Evolutionary conservation across 1,140 invertebrate species (phyloP).

Genomic region (Drosophila lacertosa): DNA sequence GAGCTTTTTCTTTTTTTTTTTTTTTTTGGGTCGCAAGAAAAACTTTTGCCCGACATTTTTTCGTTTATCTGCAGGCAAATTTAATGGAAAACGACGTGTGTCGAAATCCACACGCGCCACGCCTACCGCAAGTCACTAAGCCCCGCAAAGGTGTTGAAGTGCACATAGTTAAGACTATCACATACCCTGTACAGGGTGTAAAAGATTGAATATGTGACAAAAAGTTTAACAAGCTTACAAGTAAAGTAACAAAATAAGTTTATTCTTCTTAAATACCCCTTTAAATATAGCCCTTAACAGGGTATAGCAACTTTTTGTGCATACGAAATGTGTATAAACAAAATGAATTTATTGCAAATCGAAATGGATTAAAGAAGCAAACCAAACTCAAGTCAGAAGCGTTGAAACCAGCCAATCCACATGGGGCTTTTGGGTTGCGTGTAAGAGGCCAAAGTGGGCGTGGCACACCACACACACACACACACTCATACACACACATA

Average conservation of each 20-base stretch:
- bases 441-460: slow-evolving; percentile 1
- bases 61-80: slow-evolving; percentile 69
- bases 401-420: neutral
- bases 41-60: slow-evolving; percentile 72
- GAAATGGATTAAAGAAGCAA: slow-evolving; percentile 69
- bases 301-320: slow-evolving; percentile 20
- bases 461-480: slow-evolving; percentile 4
- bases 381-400: slow-evolving; percentile 8
- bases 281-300: neutral
- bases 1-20: slow-evolving; percentile 42
- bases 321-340: slow-evolving; percentile 64
- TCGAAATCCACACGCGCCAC: slow-evolving; percentile 34
- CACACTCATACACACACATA: slow-evolving; percentile 9
- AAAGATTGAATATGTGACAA: neutral
- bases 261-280: too few relatives aligned
- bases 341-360: slow-evolving; percentile 78
- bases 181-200: slow-evolving; percentile 1
- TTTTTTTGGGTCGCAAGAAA: slow-evolving; percentile 23
- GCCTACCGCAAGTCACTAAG: slow-evolving; percentile 21
- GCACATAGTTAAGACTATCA: neutral
- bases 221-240: neutral
- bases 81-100: slow-evolving; percentile 75
- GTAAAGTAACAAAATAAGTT: too few relatives aligned
- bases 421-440: too few relatives aligned
- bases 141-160: slow-evolving; percentile 2